These are phyloP conservation scores for Opisthograptis luteolata DNA, from an alignment of 2,888 invertebrate genomes.

Conservation along the genomic window DNA sequence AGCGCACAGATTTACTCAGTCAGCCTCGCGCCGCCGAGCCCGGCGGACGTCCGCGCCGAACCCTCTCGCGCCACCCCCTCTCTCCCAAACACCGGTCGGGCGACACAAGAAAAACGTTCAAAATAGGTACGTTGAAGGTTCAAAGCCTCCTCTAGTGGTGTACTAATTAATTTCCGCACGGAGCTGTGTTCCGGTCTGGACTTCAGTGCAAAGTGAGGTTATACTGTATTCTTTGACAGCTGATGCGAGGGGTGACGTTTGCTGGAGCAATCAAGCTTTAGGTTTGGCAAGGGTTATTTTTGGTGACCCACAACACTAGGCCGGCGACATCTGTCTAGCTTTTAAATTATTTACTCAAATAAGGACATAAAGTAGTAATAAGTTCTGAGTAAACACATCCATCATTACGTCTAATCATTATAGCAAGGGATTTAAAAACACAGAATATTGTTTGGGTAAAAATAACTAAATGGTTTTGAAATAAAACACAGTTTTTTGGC, in stretches of 20 bases:
- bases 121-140: slow-evolving; percentile 35
- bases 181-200: slow-evolving; percentile 17
- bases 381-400: too few relatives aligned
- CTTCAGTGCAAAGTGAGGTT: slow-evolving; percentile 29
- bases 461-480: too few relatives aligned
- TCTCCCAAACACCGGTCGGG: slow-evolving; percentile 53
- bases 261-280: slow-evolving; percentile 17
- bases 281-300: slow-evolving; percentile 11
- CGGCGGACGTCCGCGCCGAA: slow-evolving; percentile 59
- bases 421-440: too few relatives aligned
- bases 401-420: too few relatives aligned
- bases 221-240: slow-evolving; percentile 30
- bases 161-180: slow-evolving; percentile 11
- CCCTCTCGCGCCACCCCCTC: slow-evolving; percentile 37
- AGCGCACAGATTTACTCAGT: slow-evolving; percentile 84
- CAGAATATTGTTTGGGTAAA: too few relatives aligned
- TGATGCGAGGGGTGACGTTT: slow-evolving; percentile 26
- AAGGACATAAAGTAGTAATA: too few relatives aligned
- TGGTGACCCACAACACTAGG: too few relatives aligned
- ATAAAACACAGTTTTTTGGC: too few relatives aligned
- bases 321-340: too few relatives aligned
- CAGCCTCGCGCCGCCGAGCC: slow-evolving; percentile 73
- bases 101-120: slow-evolving; percentile 47
- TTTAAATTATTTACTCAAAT: too few relatives aligned
- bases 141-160: slow-evolving; percentile 23